These are phyloP conservation scores for Pentalonia nigronervosa DNA, from an alignment of 1,140 invertebrate species.

Conservation along the genomic window DNA sequence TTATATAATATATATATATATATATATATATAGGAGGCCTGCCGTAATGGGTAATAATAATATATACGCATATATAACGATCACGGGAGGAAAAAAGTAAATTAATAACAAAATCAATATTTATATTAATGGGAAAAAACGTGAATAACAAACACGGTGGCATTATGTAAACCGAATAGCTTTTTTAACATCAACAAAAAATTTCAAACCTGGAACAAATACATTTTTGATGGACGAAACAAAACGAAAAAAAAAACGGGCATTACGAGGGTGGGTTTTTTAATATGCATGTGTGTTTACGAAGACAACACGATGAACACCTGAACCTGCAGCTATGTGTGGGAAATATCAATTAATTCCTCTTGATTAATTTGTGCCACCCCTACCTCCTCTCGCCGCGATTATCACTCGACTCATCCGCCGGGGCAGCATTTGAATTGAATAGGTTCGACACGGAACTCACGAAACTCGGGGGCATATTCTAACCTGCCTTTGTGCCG, in stretches of 20 bases:
- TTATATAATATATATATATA: too few species aligned
- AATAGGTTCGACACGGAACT: not conserved
- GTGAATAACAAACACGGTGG: constrained; percentile 39
- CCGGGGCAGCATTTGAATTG: not conserved
- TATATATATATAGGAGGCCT: not conserved
- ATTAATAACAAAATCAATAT: constrained; percentile 57
- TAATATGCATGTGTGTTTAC: constrained; percentile 43
- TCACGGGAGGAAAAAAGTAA: constrained; percentile 31
- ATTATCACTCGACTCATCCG: not conserved
- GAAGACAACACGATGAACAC: constrained; percentile 36
- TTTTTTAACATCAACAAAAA: constrained; percentile 26
- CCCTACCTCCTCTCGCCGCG: not conserved
- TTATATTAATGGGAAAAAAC: constrained; percentile 42
- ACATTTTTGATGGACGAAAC: constrained; percentile 45
- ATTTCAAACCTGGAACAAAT: constrained; percentile 30
- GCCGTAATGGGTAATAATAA: not conserved
- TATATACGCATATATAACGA: not conserved
- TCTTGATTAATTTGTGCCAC: constrained; percentile 44
- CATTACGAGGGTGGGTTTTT: constrained; percentile 42
- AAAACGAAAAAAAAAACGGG: not conserved
- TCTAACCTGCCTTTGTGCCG: not conserved
- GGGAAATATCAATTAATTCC: constrained; percentile 56
- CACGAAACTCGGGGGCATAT: not conserved
- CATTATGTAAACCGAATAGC: constrained; percentile 42
- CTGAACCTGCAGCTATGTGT: constrained; percentile 19